Evolutionary conservation across 2,113 vertebrate species (phyloP).

Genomic region (Melanotaenia duboulayi): DNA sequence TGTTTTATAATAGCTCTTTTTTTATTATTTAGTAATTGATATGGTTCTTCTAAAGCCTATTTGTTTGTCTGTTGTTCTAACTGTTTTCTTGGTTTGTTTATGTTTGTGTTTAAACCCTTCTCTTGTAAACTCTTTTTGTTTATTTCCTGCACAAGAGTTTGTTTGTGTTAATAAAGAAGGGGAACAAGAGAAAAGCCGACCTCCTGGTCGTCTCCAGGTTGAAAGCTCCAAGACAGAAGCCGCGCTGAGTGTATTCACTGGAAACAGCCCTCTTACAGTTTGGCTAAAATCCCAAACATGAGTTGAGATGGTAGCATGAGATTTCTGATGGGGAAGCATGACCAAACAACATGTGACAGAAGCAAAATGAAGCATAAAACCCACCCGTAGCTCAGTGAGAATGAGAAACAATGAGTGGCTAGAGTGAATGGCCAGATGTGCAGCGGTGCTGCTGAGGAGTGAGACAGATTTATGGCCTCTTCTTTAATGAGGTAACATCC

Average conservation of each 20-base stretch:
- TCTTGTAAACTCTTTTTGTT: no score
- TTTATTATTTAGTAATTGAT: no score
- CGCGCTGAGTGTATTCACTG: slow-evolving; percentile 22
- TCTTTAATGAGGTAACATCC: slow-evolving; percentile 85
- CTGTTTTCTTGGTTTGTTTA: no score
- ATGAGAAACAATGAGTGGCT: slow-evolving; percentile 64
- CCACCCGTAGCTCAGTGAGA: slow-evolving; percentile 54
- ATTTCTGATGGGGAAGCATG: slow-evolving; percentile 20
- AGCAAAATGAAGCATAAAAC: slow-evolving; percentile 68
- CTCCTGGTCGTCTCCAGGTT: no score
- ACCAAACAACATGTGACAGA: slow-evolving; percentile 63
- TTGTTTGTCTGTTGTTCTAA: no score
- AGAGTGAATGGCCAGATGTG: slow-evolving; percentile 76
- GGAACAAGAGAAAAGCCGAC: no score
- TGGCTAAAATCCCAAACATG: slow-evolving; percentile 37
- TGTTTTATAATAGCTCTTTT: no score
- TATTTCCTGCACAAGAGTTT: no score
- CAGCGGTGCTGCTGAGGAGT: slow-evolving; percentile 73
- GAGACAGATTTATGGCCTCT: slow-evolving; percentile 81
- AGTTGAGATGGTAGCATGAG: slow-evolving; percentile 32
- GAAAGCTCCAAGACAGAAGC: no score
- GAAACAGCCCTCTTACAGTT: neutral
- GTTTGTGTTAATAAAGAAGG: no score
- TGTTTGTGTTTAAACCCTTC: no score
- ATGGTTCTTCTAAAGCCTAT: no score